Evolutionary conservation across 1,140 invertebrate species (phyloP).

Genomic region (Pygmarrhopalites habei): DNA sequence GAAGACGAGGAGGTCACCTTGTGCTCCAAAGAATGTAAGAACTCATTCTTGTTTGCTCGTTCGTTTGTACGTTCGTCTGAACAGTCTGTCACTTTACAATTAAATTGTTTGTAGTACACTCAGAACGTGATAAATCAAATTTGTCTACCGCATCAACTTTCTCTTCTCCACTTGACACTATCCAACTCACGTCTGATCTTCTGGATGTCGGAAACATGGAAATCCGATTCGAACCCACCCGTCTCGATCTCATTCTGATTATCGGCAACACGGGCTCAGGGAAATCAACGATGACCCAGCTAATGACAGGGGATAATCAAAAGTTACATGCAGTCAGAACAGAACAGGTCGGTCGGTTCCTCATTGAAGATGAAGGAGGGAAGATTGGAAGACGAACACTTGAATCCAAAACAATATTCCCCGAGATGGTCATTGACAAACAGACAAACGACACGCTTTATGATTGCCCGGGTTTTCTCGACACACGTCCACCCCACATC

Average conservation of each 20-base stretch:
- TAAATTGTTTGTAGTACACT: too few species aligned
- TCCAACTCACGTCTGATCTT: not conserved
- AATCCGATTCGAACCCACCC: not conserved
- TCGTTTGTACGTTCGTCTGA: too few species aligned
- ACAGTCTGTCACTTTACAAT: too few species aligned
- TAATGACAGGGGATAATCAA: slow-evolving; percentile 22
- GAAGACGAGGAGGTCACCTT: too few species aligned
- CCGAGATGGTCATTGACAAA: slow-evolving; percentile 20
- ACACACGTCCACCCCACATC: slow-evolving; percentile 25
- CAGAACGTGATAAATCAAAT: too few species aligned
- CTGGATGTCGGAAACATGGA: not conserved
- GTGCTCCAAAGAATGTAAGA: too few species aligned
- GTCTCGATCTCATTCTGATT: slow-evolving; percentile 20
- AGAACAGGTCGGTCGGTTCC: not conserved
- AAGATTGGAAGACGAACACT: slow-evolving; percentile 18
- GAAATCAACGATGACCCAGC: slow-evolving; percentile 32
- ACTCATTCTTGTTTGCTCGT: too few species aligned
- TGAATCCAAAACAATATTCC: slow-evolving; percentile 32
- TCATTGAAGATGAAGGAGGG: not conserved
- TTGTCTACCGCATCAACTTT: too few species aligned
- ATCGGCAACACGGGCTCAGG: slow-evolving; percentile 36
- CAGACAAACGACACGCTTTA: slow-evolving; percentile 20
- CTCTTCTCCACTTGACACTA: too few species aligned
- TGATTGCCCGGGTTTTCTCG: slow-evolving; percentile 39
- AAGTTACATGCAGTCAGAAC: not conserved